Conservation (phyloP, 2,888 invertebrate species). For the Clanis bilineata region DNA sequence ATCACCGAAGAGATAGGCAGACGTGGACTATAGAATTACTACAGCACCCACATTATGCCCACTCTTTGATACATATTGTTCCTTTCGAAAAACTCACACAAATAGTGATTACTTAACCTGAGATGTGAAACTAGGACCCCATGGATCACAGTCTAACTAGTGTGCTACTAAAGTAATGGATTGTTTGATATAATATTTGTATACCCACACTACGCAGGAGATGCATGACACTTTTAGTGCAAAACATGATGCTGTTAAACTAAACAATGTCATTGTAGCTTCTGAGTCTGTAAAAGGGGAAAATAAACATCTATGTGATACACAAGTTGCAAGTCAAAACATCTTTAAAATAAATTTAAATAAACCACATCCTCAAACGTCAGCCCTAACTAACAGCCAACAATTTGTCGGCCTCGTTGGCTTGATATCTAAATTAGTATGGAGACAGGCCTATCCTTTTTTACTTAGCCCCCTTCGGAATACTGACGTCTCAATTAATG, state of each 20-base stretch:
- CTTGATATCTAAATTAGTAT: conserved; percentile 79
- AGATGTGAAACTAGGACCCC: too few species aligned
- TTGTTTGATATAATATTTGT: too few species aligned
- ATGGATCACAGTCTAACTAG: too few species aligned
- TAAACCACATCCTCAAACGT: conserved; percentile 3
- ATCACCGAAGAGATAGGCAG: too few species aligned
- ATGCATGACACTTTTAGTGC: not conserved
- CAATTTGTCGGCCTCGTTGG: conserved; percentile 75
- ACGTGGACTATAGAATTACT: too few species aligned
- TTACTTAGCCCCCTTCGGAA: conserved; percentile 48
- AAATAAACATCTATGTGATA: not conserved
- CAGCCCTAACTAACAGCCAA: conserved; percentile 62
- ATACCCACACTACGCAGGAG: too few species aligned
- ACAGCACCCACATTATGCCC: too few species aligned
- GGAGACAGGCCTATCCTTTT: conserved; percentile 64
- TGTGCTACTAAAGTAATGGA: too few species aligned
- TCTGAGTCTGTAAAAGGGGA: not conserved
- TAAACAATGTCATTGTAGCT: not conserved
- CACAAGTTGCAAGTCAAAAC: not conserved
- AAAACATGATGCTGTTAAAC: not conserved
- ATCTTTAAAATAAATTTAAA: conserved; percentile 3
- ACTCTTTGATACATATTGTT: too few species aligned
- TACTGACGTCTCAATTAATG: conserved; percentile 76
- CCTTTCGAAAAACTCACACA: too few species aligned
- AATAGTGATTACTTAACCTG: too few species aligned